These are phyloP conservation scores for Stramonita haemastoma DNA, from an alignment of 2,888 invertebrate species.

Conservation along the genomic window DNA sequence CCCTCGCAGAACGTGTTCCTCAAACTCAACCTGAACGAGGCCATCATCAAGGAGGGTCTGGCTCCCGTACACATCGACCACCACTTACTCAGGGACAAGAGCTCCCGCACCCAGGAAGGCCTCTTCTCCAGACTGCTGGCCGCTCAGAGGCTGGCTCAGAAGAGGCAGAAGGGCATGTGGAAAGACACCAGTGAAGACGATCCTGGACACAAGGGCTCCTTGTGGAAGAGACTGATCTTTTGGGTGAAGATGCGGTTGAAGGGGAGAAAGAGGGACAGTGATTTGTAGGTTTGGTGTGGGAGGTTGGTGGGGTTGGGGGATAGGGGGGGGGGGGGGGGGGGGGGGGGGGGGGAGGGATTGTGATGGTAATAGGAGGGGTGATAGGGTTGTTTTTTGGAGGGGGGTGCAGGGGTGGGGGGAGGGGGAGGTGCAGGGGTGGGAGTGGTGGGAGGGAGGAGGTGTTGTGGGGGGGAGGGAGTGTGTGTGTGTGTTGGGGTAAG, in stretches of 20 bases:
- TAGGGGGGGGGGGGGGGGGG: too few species aligned
- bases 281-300: too few species aligned
- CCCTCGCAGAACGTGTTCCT: not conserved
- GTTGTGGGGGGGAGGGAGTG: too few species aligned
- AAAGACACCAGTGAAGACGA: not conserved
- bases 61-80: not conserved
- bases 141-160: not conserved
- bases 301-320: too few species aligned
- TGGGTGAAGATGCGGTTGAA: not conserved
- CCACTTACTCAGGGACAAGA: not conserved
- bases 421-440: too few species aligned
- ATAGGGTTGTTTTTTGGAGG: too few species aligned
- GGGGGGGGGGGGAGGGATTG: too few species aligned
- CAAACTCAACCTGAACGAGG: not conserved
- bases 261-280: not conserved
- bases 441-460: too few species aligned
- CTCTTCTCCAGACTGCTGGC: not conserved
- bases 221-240: not conserved
- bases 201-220: not conserved
- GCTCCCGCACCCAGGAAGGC: too few species aligned
- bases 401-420: too few species aligned
- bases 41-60: not conserved
- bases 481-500: too few species aligned
- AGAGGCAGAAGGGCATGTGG: not conserved
- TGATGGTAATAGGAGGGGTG: too few species aligned